Base-by-base conservation (phyloP, 2,797 vertebrate species). In the Trematomus bernacchii region DNA sequence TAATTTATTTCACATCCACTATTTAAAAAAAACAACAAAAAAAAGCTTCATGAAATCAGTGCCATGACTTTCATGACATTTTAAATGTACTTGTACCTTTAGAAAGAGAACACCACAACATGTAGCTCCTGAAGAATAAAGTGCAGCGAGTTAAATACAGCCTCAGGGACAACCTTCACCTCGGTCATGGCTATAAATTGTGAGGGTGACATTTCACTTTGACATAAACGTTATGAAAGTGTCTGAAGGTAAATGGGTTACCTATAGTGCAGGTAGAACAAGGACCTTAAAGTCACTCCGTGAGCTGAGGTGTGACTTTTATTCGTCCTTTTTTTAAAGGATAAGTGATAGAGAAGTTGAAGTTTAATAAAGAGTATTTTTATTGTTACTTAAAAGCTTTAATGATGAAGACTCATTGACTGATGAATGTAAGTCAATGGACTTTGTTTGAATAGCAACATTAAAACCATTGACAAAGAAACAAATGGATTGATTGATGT, bases 21-120 rank as follows among this genome's bases (percentile, higher is more conserved):
- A 19, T 73, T 65, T 71, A 21, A 50, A 76, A 73, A 52, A 15
- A 21, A 13, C 50, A 76, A 73, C 47, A 15, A 21, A 7, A 7
- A 33, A 54, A 42, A 27, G 9, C 57, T 16, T 11, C 13, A 8
- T 55, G 27, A 48, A 54, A 42, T 47, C 16, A 51, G 12, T 48
- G 15, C 18, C 18, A 44, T 1, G 19, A 61, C 50, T 63, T 8
- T 23, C n/a, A 47, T 3, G 40, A 43, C 21, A 16, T 40, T 23
- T 42, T 15, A 50, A 21, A 27, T 10, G 1, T 9, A 40, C 55
- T 33, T 47, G 18, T 63, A n/a, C n/a, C 18, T 61, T 61, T 10
- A 42, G 6, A 21, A 23, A 43, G 19, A 37, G 27, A 13, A 10
- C 27, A 27, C 13, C 6, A 16, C 14, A 2, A 1, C 50, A 9